Conservation (phyloP, 2,113 vertebrate genomes). For the Nothobranchius furzeri region DNA sequence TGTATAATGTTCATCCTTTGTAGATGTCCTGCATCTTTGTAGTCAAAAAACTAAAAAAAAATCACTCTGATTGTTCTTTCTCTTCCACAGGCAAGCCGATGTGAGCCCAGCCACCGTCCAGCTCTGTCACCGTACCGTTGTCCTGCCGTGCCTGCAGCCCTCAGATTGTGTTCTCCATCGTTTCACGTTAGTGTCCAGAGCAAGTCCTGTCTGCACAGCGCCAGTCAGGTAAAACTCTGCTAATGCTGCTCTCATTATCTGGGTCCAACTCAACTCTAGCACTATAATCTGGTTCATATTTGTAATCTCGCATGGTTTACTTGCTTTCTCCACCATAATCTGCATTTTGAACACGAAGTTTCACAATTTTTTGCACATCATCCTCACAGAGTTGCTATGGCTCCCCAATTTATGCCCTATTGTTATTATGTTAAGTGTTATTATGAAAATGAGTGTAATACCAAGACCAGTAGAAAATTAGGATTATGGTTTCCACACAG, state of each 20-base stretch:
- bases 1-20: too few relatives aligned
- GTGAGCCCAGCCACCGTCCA: conserved; percentile 54
- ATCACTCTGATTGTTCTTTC: too few relatives aligned
- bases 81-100: conserved; percentile 50
- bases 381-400: conserved; percentile 47
- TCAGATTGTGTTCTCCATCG: conserved; percentile 19
- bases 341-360: background rate
- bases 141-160: background rate
- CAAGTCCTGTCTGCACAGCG: conserved; percentile 42
- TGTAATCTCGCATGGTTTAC: background rate
- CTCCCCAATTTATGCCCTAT: background rate
- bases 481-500: too few relatives aligned
- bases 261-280: background rate
- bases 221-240: conserved; percentile 58
- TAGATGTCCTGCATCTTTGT: too few relatives aligned
- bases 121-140: conserved; percentile 32
- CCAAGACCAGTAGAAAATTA: too few relatives aligned
- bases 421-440: too few relatives aligned
- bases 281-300: background rate
- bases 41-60: background rate
- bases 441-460: too few relatives aligned
- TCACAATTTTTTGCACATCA: conserved; percentile 18
- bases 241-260: background rate
- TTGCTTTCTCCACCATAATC: background rate
- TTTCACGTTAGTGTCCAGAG: conserved; percentile 36